Evolutionary conservation across 2,888 invertebrate genomes (phyloP), one percentile per base, ranked within the genome.

Genomic region (Myopa tessellatipennis): DNA sequence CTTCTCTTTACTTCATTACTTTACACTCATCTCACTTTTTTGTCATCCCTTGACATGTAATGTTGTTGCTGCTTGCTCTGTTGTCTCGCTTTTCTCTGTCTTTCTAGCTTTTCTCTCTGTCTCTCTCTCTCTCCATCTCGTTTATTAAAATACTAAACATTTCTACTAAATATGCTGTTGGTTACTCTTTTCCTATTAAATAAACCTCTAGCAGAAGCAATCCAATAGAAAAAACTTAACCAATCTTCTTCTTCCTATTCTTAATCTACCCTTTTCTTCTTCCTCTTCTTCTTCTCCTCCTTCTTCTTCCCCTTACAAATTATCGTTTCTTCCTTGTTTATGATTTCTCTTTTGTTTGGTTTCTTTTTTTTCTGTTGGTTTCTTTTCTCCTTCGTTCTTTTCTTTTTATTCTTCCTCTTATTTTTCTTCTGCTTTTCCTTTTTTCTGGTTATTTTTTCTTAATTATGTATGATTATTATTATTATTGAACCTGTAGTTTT

Each of bases 401-500:
- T 26, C 26, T 26, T 26, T 26, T 26, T 26, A 26, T 26, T 26
- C 2, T 26, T 26, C 26, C 2, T 26, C 26, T 26, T 26, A 26
- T 26, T 26, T 26, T 26, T 26, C 26, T 2, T 26, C 26, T 26
- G 26, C 26, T 61, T 60, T 69, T 73, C 38, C 34, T 71, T 69
- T 58, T 50, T 50, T 79, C 40, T 74, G n/a, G 38, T 69, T 65
- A 72, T 69, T 76, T 78, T 74, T 45, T 74, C 34, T 77, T 77
- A 67, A 26, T 55, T 65, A 65, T 78, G 12, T 55, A 74, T 45
- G n/a, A 67, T 52, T 52, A 45, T 38, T 70, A 60, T 65, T 74
- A 26, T 50, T 73, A 69, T 80, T 18, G 36, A 40, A 58, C 36
- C 55, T 12, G 34, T 55, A 87, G 87, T 84, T 87, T 87, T 86